Evolutionary conservation across 2,797 vertebrate genomes (phyloP).

Genomic region (Pyrocephalus nanus): DNA sequence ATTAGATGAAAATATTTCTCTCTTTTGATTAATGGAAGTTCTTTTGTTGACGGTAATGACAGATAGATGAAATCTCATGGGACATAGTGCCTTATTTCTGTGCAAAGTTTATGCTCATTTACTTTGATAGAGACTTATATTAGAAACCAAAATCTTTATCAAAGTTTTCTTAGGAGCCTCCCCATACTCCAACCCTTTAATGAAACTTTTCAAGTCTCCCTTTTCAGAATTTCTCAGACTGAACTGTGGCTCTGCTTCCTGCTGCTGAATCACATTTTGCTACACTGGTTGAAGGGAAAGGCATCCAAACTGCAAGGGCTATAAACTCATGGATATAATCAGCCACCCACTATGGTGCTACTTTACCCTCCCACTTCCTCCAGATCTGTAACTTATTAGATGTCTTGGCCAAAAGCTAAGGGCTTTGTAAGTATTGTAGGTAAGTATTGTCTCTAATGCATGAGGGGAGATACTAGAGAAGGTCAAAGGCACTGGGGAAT

Average conservation of each 20-base stretch:
- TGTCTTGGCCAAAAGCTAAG: not conserved
- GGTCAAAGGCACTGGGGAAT: not conserved
- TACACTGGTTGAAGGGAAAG: not conserved
- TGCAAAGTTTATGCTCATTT: conserved; percentile 20
- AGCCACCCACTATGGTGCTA: not conserved
- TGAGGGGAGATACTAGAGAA: not conserved
- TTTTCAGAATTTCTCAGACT: not conserved
- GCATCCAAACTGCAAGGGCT: not conserved
- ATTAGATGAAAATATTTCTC: conserved; percentile 49
- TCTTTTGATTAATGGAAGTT: conserved; percentile 40
- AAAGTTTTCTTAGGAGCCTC: not conserved
- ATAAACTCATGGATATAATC: not conserved
- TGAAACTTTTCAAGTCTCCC: not conserved
- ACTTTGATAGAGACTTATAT: conserved; percentile 13
- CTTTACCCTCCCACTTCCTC: not conserved
- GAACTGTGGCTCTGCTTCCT: not conserved
- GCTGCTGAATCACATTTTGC: not conserved
- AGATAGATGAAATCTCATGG: conserved; percentile 28
- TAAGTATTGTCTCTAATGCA: not conserved
- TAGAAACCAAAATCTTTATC: not conserved
- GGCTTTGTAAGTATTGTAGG: not conserved
- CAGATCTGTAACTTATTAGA: not conserved
- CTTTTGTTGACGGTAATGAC: not conserved
- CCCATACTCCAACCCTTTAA: not conserved
- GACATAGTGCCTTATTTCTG: conserved; percentile 10